These are phyloP conservation scores for Andrena fulva DNA, from an alignment of 2,888 invertebrate genomes.

Conservation along the genomic window DNA sequence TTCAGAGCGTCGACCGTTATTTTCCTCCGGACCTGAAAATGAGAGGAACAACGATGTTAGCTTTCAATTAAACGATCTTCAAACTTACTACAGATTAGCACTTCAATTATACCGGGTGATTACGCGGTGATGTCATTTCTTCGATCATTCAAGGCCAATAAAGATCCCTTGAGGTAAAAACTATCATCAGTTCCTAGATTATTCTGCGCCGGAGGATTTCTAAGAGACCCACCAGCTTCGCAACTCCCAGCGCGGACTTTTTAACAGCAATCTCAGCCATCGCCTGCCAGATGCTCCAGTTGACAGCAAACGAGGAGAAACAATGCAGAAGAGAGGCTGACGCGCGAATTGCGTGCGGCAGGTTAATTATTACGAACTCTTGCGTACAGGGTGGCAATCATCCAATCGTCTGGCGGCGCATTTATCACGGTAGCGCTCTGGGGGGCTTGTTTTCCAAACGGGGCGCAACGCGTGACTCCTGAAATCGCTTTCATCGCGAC, in stretches of 20 bases:
- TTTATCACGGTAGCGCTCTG: conserved; percentile 42
- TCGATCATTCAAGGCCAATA: no score
- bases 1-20: conserved; percentile 4
- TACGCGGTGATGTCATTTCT: background rate
- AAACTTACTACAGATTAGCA: background rate
- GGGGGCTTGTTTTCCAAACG: conserved; percentile 11
- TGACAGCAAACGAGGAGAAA: background rate
- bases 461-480: conserved; percentile 20
- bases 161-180: no score
- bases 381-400: conserved; percentile 58
- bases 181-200: no score
- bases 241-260: no score
- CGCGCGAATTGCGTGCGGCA: conserved; percentile 40
- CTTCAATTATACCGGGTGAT: background rate
- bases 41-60: background rate
- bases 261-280: no score
- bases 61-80: background rate
- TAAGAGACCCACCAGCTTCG: no score
- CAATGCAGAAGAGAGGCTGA: background rate
- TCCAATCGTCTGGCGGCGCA: conserved; percentile 49
- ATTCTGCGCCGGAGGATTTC: no score
- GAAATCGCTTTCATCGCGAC: conserved; percentile 32
- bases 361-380: conserved; percentile 56
- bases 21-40: conserved; percentile 18
- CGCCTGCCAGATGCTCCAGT: no score